These are phyloP conservation scores for Pyrocoelia pectoralis DNA, from an alignment of 2,888 invertebrate species.

Conservation along the genomic window DNA sequence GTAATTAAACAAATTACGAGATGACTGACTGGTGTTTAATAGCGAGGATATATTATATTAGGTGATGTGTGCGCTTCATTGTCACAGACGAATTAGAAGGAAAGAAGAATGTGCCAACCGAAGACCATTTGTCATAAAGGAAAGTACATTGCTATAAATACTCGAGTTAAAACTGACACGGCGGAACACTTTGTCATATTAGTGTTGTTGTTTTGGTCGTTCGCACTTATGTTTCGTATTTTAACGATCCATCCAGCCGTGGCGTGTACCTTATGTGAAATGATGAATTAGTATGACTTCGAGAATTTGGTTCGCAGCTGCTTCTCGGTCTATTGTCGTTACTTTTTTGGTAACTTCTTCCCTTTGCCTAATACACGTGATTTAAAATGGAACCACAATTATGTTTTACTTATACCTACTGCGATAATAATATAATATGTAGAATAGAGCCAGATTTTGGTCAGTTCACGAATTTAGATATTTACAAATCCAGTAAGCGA, in stretches of 20 bases:
- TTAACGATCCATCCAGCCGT: slow-evolving; percentile 51
- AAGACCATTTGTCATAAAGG: slow-evolving; percentile 52
- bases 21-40: background rate
- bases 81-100: slow-evolving; percentile 51
- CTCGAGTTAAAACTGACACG: slow-evolving; percentile 38
- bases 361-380: background rate
- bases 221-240: slow-evolving; percentile 55
- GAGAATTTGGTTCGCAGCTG: slow-evolving; percentile 51
- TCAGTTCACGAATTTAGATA: too few relatives aligned
- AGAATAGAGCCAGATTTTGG: too few relatives aligned
- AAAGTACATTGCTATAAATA: slow-evolving; percentile 51
- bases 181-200: slow-evolving; percentile 52
- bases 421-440: too few relatives aligned
- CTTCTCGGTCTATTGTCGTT: slow-evolving; percentile 43
- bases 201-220: slow-evolving; percentile 48
- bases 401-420: background rate
- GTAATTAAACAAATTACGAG: background rate
- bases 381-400: background rate
- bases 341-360: slow-evolving; percentile 44
- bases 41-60: slow-evolving; percentile 15
- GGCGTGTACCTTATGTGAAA: slow-evolving; percentile 43
- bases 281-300: slow-evolving; percentile 49
- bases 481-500: too few relatives aligned
- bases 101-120: slow-evolving; percentile 45
- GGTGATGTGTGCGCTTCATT: slow-evolving; percentile 31